A percentile compares a stretch with the other conserved stretches of the same genome.
Evolutionary conservation across 2,797 vertebrate species (phyloP).

Genomic region (Cossypha niveicapilla): DNA sequence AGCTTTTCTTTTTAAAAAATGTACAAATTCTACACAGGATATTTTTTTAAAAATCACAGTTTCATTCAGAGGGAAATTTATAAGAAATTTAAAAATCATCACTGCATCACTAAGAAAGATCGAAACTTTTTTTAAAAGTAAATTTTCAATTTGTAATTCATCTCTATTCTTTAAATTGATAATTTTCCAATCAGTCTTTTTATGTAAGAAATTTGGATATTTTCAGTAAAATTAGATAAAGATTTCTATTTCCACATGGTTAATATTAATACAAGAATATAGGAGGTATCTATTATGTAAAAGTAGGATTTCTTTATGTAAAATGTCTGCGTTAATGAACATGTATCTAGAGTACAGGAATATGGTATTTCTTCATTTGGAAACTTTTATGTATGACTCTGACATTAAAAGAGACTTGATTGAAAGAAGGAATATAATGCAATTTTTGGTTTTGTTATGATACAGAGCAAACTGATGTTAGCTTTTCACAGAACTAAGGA

Average conservation of each 20-base stretch:
- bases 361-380: not conserved
- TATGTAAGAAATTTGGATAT: not conserved
- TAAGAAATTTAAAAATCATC: not conserved
- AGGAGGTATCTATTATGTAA: not conserved
- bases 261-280: not conserved
- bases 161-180: not conserved
- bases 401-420: not conserved
- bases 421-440: not conserved
- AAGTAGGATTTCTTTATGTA: not conserved
- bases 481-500: not conserved
- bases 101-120: not conserved
- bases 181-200: not conserved
- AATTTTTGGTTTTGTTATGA: not conserved
- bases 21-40: fast-evolving
- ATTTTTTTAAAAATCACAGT: not conserved
- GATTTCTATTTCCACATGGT: not conserved
- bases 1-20: not conserved
- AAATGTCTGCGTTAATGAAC: not conserved
- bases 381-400: not conserved
- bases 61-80: constrained; percentile 16
- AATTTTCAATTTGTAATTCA: not conserved
- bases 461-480: not conserved
- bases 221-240: not conserved
- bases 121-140: not conserved
- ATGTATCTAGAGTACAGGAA: not conserved